Conservation (phyloP, 2,888 invertebrate species). For the Nesidiocoris tenuis region DNA sequence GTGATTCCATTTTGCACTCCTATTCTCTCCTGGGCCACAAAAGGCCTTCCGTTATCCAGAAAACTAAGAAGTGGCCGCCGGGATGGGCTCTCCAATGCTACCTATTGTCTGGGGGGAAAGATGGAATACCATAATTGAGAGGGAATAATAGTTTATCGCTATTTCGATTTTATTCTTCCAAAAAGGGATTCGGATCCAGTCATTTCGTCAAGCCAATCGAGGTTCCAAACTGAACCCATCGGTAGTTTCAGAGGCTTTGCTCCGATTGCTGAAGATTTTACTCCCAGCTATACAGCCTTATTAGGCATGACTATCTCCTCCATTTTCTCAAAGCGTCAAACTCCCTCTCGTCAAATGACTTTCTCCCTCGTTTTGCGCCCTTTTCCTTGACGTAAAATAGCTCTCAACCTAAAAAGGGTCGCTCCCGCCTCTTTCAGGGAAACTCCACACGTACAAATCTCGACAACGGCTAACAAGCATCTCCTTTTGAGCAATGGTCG, state of each 20-base stretch:
- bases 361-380: background rate
- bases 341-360: background rate
- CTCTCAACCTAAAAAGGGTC: background rate
- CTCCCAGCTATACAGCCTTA: too few species aligned
- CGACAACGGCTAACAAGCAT: background rate
- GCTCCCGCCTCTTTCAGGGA: background rate
- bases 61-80: background rate
- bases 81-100: background rate
- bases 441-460: background rate
- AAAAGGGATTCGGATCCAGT: too few species aligned
- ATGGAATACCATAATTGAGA: too few species aligned
- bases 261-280: too few species aligned
- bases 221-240: too few species aligned
- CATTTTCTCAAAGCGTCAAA: background rate
- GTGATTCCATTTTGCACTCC: constrained; percentile 21
- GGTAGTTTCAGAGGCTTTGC: too few species aligned
- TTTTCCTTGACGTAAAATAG: background rate
- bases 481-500: background rate
- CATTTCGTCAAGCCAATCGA: too few species aligned
- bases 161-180: too few species aligned
- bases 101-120: too few species aligned
- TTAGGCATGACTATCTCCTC: too few species aligned
- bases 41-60: background rate
- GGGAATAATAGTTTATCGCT: too few species aligned
- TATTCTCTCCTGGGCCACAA: background rate